These are phyloP conservation scores for Drosophila merina DNA, from an alignment of 2,888 invertebrate genomes.

Conservation along the genomic window DNA sequence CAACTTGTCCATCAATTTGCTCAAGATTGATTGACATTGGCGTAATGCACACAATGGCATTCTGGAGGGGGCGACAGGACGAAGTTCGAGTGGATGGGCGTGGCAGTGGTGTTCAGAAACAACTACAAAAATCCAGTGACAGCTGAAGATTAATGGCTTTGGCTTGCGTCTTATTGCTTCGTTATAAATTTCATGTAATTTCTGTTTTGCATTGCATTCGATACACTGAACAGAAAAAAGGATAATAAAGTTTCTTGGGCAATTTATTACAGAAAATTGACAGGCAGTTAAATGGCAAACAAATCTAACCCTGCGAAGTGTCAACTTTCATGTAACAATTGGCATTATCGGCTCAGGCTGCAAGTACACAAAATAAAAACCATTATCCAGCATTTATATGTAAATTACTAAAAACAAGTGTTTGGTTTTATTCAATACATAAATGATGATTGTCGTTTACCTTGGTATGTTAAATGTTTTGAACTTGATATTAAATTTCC, in stretches of 20 bases:
- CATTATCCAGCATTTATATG: conserved; percentile 18
- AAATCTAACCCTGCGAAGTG: conserved; percentile 55
- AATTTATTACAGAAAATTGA: conserved; percentile 76
- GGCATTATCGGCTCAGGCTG: conserved; percentile 76
- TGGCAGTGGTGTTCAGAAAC: not conserved
- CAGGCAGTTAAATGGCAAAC: conserved; percentile 35
- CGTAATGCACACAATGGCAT: conserved; percentile 77
- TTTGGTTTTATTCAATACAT: conserved; percentile 45
- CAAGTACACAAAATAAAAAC: conserved; percentile 29
- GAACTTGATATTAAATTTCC: not conserved
- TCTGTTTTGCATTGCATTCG: conserved; percentile 45
- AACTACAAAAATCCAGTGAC: conserved; percentile 53
- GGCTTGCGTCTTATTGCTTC: conserved; percentile 57
- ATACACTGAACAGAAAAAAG: conserved; percentile 40
- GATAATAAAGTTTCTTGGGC: conserved; percentile 33
- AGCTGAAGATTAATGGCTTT: conserved; percentile 75
- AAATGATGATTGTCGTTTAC: conserved; percentile 37
- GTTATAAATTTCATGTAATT: conserved; percentile 59
- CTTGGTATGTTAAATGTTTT: conserved; percentile 25
- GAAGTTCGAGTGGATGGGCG: not conserved
- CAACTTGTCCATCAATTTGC: conserved; percentile 80
- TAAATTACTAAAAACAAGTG: conserved; percentile 52
- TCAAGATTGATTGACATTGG: conserved; percentile 78
- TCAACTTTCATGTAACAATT: conserved; percentile 80
- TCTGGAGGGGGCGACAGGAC: conserved; percentile 18